phyloP scores from a whole-genome alignment of 2,113 vertebrate species.

The Gymnarchus niloticus region DNA sequence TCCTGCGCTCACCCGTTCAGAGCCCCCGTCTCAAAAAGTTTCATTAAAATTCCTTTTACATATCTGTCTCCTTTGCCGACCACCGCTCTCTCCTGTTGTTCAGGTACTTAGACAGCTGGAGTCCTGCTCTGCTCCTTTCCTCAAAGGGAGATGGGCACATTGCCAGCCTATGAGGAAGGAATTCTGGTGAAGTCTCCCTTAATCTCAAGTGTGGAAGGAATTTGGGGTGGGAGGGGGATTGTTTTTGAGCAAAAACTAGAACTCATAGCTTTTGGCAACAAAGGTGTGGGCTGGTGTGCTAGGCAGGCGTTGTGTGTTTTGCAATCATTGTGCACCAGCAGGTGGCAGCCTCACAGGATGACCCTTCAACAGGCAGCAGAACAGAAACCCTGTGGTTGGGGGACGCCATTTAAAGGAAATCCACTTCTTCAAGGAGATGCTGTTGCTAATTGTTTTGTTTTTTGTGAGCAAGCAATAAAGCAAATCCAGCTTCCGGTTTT shows the following conservation, averaged over 20 bases:
- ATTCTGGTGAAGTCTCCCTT: slow-evolving; percentile 45
- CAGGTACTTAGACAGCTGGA: slow-evolving; percentile 39
- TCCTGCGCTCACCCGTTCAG: too few species aligned
- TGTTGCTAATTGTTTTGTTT: not conserved
- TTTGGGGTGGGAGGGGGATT: slow-evolving; percentile 33
- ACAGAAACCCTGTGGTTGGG: not conserved
- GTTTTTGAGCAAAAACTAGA: slow-evolving; percentile 39
- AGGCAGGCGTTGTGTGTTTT: not conserved
- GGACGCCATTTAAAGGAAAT: not conserved
- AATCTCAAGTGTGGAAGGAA: slow-evolving; percentile 58
- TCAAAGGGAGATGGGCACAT: slow-evolving; percentile 43
- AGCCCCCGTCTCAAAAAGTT: too few species aligned
- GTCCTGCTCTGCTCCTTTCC: slow-evolving; percentile 31
- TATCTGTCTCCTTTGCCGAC: not conserved
- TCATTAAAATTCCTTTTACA: not conserved
- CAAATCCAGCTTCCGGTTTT: not conserved
- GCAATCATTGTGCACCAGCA: not conserved
- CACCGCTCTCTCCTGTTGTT: slow-evolving; percentile 15
- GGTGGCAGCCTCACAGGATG: not conserved
- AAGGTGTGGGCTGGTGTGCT: not conserved
- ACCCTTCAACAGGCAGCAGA: not conserved
- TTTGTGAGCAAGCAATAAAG: not conserved
- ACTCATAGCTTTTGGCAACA: not conserved
- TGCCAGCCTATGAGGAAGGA: slow-evolving; percentile 50
- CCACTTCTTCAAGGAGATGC: not conserved